Base-by-base conservation (phyloP, 2,888 invertebrate species). In the Serrognathus titanus region DNA sequence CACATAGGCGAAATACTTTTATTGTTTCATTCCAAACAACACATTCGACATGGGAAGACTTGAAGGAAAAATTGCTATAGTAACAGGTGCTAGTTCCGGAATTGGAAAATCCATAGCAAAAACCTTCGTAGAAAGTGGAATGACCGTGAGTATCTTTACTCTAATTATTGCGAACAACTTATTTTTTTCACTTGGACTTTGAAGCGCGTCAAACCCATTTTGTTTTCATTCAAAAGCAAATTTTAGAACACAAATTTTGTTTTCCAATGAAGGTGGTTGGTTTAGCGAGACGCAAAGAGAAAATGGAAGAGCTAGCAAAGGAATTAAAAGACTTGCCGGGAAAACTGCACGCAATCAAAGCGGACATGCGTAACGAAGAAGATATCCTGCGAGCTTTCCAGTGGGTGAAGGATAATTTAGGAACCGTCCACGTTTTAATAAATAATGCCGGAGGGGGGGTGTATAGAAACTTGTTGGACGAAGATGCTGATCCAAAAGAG, bases 401-500 rank as follows among this genome's bases (percentile, higher is more conserved):
- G 36, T 65, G 61, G 57, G 52, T 62, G 1, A 62, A 60, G 7
- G 56, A 64, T 7, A 66, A 64, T 52, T 39, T 66, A 9, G 67
- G 66, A 2, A 62, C 63, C 2, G 62, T 67, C 36, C 58, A 61
- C 53, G 55, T 69, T 35, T 48, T 69, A 10, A 52, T 69, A 24
- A 69, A 69, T 49, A 65, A 65, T 40, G 67, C 66, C 5, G 68
- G 66, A 1, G 45, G 63, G n/a, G 43, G 51, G 3, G 57, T 56
- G 37, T 16, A 36, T 4, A 58, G 60, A 4, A 53, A 47, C 10
- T 24, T 67, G 7, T 9, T 53, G 13, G 60, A 59, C 10, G 66
- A 64, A 8, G 57, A 61, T 12, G 24, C 24, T 7, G 24, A 31
- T 5, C 60, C 63, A 2, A 57, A 61, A 35, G 51, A 51, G 7